These are phyloP conservation scores for Drosophila neotestacea DNA, from an alignment of 2,888 invertebrate genomes.

Conservation along the genomic window DNA sequence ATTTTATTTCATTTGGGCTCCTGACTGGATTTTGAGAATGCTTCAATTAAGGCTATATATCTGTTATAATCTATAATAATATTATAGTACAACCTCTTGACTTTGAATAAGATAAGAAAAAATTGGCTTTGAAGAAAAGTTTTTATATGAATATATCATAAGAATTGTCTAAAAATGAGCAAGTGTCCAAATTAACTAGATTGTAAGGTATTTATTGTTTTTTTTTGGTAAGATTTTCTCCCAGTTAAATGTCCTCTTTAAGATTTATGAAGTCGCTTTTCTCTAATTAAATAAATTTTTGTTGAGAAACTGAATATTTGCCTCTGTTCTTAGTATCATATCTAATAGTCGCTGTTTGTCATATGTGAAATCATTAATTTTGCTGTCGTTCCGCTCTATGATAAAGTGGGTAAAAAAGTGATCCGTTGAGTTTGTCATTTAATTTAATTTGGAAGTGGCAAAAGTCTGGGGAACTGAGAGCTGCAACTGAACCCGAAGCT, in stretches of 20 bases:
- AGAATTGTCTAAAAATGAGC: too few relatives aligned
- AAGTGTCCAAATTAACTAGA: too few relatives aligned
- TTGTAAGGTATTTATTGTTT: too few relatives aligned
- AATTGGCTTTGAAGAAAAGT: too few relatives aligned
- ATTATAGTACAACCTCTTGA: neutral
- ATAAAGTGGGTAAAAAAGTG: conserved; percentile 23
- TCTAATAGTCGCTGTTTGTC: conserved; percentile 45
- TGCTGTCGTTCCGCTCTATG: conserved; percentile 6
- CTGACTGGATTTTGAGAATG: neutral
- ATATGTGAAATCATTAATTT: conserved; percentile 48
- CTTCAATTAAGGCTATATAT: neutral
- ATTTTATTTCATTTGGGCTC: neutral
- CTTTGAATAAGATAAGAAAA: too few relatives aligned
- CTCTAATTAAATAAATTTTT: neutral
- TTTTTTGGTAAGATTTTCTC: too few relatives aligned
- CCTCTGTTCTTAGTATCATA: conserved; percentile 1
- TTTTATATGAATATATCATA: too few relatives aligned
- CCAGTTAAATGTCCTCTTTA: too few relatives aligned
- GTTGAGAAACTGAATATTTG: neutral
- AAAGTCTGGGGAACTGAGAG: conserved; percentile 42
- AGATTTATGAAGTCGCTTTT: too few relatives aligned
- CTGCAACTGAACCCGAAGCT: conserved; percentile 31
- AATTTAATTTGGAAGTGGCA: conserved; percentile 79
- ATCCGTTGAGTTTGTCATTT: conserved; percentile 79
- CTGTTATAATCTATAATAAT: neutral